Percentiles rank a stretch among this genome's conserved stretches.
Conservation (phyloP, 2,113 vertebrate species). For the Lates calcarifer region DNA sequence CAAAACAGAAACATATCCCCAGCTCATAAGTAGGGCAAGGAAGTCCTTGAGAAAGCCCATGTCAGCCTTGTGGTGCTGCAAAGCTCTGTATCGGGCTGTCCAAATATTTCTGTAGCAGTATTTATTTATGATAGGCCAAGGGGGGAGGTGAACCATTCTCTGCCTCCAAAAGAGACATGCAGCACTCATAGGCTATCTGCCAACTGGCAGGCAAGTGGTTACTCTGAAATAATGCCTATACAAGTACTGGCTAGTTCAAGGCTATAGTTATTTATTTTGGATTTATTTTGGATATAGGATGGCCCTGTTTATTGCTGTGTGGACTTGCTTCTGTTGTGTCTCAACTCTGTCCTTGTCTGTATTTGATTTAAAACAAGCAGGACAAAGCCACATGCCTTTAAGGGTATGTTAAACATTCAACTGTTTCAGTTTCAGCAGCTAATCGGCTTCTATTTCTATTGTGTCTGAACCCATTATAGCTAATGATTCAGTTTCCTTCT, state of each 20-base stretch:
- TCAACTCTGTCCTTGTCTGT: slow-evolving; percentile 28
- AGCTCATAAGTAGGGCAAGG: slow-evolving; percentile 72
- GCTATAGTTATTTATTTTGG: slow-evolving; percentile 66
- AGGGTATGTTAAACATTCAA: slow-evolving; percentile 15
- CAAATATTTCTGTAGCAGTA: slow-evolving; percentile 81
- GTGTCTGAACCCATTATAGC: neutral
- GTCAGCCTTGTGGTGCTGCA: slow-evolving; percentile 65
- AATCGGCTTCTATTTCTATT: slow-evolving; percentile 15
- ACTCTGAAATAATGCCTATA: slow-evolving; percentile 69
- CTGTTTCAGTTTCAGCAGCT: slow-evolving; percentile 6
- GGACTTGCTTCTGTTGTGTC: slow-evolving; percentile 24
- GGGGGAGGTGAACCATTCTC: slow-evolving; percentile 68
- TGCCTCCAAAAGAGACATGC: slow-evolving; percentile 65
- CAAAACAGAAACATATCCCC: slow-evolving; percentile 63
- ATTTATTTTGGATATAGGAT: slow-evolving; percentile 40
- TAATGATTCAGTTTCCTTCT: neutral
- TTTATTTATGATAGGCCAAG: slow-evolving; percentile 80
- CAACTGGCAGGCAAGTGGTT: slow-evolving; percentile 70
- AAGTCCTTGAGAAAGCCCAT: slow-evolving; percentile 72
- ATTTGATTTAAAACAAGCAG: slow-evolving; percentile 35
- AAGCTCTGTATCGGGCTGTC: slow-evolving; percentile 71
- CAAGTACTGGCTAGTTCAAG: slow-evolving; percentile 63
- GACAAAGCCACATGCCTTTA: slow-evolving; percentile 23
- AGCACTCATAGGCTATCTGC: slow-evolving; percentile 64
- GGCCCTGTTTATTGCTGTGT: slow-evolving; percentile 42